phyloP scores from a whole-genome alignment of 2,888 invertebrate species.

The Parnassius apollo region DNA sequence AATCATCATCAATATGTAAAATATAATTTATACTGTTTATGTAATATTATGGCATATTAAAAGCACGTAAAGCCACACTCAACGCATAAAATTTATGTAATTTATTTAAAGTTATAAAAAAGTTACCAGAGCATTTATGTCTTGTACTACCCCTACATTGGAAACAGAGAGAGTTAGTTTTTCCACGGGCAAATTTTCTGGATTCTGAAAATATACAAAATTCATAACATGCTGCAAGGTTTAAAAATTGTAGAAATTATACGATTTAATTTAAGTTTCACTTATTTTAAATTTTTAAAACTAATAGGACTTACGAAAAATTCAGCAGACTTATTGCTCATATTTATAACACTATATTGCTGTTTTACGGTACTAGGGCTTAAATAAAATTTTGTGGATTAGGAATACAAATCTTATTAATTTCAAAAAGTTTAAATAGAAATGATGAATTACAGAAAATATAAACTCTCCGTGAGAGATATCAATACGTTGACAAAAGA shows the following conservation, averaged over 20 bases:
- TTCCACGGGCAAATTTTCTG: constrained; percentile 80
- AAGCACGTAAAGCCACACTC: not conserved
- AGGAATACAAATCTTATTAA: too few relatives aligned
- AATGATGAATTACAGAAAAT: too few relatives aligned
- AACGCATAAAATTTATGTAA: not conserved
- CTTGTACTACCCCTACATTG: constrained; percentile 75
- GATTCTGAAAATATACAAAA: constrained; percentile 71
- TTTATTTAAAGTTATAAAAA: too few relatives aligned
- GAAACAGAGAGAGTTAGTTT: constrained; percentile 62
- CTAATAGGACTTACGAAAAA: not conserved
- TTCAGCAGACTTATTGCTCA: not conserved
- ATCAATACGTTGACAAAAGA: too few relatives aligned
- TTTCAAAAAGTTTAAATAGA: too few relatives aligned
- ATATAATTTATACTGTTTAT: too few relatives aligned
- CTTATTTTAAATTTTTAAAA: not conserved
- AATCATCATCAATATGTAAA: too few relatives aligned
- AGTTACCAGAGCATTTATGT: constrained; percentile 84
- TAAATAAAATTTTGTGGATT: too few relatives aligned
- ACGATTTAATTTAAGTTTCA: too few relatives aligned
- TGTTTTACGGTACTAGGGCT: not conserved
- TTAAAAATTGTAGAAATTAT: not conserved
- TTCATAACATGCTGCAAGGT: constrained; percentile 2
- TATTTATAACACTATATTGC: not conserved
- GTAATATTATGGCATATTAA: too few relatives aligned
- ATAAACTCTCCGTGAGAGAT: too few relatives aligned